A percentile compares a stretch with the other conserved stretches of the same genome.
phyloP scores from a whole-genome alignment of 2,888 invertebrate genomes.

The Amphipoea lucens region DNA sequence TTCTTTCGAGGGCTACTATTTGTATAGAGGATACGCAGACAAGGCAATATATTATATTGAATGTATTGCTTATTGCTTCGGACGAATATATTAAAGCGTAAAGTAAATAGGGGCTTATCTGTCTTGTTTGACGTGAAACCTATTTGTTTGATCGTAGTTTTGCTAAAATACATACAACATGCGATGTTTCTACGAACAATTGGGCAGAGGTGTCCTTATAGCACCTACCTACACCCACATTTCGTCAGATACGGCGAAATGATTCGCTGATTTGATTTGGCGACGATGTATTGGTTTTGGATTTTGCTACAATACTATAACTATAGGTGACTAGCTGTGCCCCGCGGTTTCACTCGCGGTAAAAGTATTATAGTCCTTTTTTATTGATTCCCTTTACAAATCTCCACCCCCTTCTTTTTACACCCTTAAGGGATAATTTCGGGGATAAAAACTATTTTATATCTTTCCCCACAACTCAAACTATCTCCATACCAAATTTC shows the following conservation, averaged over 20 bases:
- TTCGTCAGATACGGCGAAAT: neutral
- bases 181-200: too few species aligned
- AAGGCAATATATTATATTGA: constrained; percentile 62
- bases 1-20: constrained; percentile 53
- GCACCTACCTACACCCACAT: neutral
- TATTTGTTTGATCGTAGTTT: neutral
- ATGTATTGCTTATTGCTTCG: constrained; percentile 55
- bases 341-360: too few species aligned
- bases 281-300: neutral
- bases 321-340: too few species aligned
- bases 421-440: too few species aligned
- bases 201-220: neutral
- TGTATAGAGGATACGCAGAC: constrained; percentile 52
- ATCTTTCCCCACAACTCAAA: too few species aligned
- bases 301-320: neutral
- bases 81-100: constrained; percentile 34
- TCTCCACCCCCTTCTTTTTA: too few species aligned
- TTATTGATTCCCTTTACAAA: too few species aligned
- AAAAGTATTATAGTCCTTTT: too few species aligned
- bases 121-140: constrained; percentile 21
- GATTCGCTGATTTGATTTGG: neutral
- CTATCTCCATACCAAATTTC: too few species aligned
- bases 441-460: too few species aligned
- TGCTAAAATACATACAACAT: neutral
- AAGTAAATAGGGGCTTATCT: constrained; percentile 37